These are phyloP conservation scores for Telenomus remus DNA, from an alignment of 1,140 invertebrate genomes.

Conservation along the genomic window DNA sequence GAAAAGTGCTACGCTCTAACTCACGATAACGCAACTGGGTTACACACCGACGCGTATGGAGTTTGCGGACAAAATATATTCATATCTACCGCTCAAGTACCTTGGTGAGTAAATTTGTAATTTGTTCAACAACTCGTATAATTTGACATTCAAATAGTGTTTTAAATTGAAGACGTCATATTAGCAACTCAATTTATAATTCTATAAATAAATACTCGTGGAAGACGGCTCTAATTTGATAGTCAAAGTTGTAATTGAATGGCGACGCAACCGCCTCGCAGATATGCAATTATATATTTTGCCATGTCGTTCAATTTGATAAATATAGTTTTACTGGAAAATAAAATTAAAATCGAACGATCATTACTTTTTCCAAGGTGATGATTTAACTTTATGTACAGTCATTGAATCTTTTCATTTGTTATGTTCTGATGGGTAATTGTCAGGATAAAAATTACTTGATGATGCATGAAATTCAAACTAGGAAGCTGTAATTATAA, in stretches of 20 bases:
- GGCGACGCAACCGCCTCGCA: no score
- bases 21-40: conserved; percentile 82
- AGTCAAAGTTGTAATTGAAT: conserved; percentile 9
- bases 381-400: no score
- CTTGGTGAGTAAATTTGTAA: conserved; percentile 79
- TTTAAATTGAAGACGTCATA: conserved; percentile 7
- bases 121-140: conserved; percentile 21
- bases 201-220: conserved; percentile 4
- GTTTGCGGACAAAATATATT: conserved; percentile 90
- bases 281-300: no score
- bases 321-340: no score
- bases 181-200: conserved; percentile 1
- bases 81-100: conserved; percentile 85
- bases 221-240: background rate
- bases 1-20: conserved; percentile 81
- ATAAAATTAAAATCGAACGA: no score
- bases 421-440: no score
- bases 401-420: no score
- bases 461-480: no score
- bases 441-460: no score
- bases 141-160: conserved; percentile 14
- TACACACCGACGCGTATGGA: conserved; percentile 81
- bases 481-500: no score
- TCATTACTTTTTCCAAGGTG: no score
- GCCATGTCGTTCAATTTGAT: no score